Percentiles rank a stretch among this genome's conserved stretches.
phyloP scores from a whole-genome alignment of 2,113 vertebrate species.

The Melozone crissalis region DNA sequence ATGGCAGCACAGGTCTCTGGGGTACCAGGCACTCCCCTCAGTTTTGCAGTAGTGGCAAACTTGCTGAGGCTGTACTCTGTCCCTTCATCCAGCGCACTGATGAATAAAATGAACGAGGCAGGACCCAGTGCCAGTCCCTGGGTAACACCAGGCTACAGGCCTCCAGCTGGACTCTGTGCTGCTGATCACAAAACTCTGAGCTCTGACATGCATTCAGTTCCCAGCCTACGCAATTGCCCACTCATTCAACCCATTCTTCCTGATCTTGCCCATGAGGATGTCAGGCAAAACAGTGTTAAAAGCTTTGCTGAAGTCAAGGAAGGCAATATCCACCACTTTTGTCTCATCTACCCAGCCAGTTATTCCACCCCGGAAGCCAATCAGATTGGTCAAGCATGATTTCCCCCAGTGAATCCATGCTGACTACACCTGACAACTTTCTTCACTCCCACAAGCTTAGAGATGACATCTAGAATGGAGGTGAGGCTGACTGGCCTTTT shows the following conservation, averaged over 20 bases:
- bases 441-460: background rate
- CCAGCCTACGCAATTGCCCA: background rate
- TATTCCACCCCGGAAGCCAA: background rate
- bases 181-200: background rate
- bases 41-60: background rate
- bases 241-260: background rate
- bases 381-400: background rate
- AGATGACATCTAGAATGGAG: background rate
- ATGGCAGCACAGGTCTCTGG: background rate
- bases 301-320: background rate
- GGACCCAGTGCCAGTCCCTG: background rate
- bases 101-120: accelerated
- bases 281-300: background rate
- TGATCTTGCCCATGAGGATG: background rate
- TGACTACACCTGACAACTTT: background rate
- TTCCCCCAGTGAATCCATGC: background rate
- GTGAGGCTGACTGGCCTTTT: background rate
- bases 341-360: background rate
- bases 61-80: background rate
- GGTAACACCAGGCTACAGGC: background rate
- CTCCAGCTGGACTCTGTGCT: background rate
- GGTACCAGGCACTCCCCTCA: background rate
- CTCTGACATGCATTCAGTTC: background rate
- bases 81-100: background rate
- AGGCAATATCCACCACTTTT: background rate